Conservation (phyloP, 2,888 invertebrate genomes). For the Pristionchus exspectatus region DNA sequence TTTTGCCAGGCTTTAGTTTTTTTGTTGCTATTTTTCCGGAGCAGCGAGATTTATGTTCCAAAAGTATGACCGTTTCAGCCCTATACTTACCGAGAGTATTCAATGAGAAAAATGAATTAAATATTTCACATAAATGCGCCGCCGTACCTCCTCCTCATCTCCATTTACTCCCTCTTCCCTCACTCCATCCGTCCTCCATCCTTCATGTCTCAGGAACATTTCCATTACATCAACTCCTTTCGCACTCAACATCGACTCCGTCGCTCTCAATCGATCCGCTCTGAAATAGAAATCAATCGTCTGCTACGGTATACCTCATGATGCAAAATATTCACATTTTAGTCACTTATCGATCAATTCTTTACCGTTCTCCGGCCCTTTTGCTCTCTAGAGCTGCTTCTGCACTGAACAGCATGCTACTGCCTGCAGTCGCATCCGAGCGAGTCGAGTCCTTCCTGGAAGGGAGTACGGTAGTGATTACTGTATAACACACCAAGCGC, state of each 20-base stretch:
- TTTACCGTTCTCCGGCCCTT: constrained; percentile 21
- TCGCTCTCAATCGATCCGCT: constrained; percentile 37
- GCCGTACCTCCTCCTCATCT: background rate
- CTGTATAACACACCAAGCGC: background rate
- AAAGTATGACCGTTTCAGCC: no score
- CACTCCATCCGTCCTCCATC: constrained; percentile 42
- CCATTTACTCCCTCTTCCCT: background rate
- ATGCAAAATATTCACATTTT: background rate
- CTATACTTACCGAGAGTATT: no score
- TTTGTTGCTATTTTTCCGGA: no score
- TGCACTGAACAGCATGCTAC: constrained; percentile 49
- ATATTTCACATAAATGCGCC: background rate
- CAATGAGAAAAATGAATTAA: no score
- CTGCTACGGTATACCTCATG: background rate
- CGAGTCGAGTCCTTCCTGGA: constrained; percentile 52
- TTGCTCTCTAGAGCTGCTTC: constrained; percentile 42
- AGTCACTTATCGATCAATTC: background rate
- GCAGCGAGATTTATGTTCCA: no score
- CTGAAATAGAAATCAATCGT: background rate
- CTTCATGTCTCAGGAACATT: constrained; percentile 11
- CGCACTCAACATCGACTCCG: constrained; percentile 32
- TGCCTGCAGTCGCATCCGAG: background rate
- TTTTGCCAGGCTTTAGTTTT: no score
- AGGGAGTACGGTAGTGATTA: background rate
- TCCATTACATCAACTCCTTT: constrained; percentile 47